Percentiles rank a stretch among this genome's conserved stretches.
Conservation (phyloP, 2,797 vertebrate genomes). For the Enteromius radiatus region DNA sequence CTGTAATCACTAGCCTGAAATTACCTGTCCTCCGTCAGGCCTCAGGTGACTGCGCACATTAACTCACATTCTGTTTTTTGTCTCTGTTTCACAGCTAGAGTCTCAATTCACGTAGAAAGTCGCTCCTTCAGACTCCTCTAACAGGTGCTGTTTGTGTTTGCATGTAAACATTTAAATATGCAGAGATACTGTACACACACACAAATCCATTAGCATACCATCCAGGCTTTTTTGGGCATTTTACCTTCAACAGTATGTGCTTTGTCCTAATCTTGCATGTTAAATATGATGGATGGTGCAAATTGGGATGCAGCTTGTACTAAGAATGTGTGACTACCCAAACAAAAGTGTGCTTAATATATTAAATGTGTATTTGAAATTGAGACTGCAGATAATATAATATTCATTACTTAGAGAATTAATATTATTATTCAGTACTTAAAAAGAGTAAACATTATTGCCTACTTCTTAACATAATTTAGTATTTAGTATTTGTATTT, state of each 20-base stretch:
- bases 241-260: not conserved
- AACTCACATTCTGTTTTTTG: slow-evolving; percentile 48
- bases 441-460: not conserved
- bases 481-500: no score
- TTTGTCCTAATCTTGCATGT: not conserved
- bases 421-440: not conserved
- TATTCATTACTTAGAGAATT: not conserved
- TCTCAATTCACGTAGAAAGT: slow-evolving; percentile 2
- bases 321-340: not conserved
- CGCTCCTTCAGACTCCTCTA: not conserved
- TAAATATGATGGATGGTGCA: not conserved
- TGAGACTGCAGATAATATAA: not conserved
- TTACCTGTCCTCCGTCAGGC: slow-evolving; percentile 58
- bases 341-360: not conserved
- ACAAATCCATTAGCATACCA: not conserved
- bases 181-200: not conserved
- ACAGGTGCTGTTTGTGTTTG: not conserved
- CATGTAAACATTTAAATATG: not conserved
- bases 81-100: not conserved
- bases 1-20: slow-evolving; percentile 57
- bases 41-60: slow-evolving; percentile 58
- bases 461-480: not conserved
- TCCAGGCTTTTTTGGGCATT: not conserved
- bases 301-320: not conserved
- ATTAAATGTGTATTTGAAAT: not conserved